Percentiles rank a stretch among this genome's conserved stretches.
Evolutionary conservation across 2,113 vertebrate species (phyloP).

Genomic region (Phalacrocorax aristotelis): DNA sequence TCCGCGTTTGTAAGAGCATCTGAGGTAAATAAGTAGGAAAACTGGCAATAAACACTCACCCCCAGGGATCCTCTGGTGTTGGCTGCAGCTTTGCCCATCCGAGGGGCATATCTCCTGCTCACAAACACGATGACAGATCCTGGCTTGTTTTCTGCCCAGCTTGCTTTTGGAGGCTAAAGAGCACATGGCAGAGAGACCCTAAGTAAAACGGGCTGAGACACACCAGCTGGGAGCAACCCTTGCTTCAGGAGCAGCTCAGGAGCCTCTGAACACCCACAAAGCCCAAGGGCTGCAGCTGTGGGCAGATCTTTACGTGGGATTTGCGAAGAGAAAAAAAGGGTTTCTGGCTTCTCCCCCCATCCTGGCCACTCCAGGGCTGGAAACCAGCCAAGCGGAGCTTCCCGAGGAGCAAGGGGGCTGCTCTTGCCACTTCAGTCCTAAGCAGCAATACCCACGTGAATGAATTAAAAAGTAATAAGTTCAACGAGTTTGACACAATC

Average conservation of each 20-base stretch:
- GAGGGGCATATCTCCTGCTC: background rate
- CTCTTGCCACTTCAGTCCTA: background rate
- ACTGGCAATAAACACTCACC: background rate
- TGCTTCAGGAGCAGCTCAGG: background rate
- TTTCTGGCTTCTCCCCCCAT: background rate
- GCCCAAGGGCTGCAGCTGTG: too few species aligned
- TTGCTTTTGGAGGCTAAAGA: background rate
- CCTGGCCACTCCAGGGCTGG: background rate
- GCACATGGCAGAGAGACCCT: fast-evolving
- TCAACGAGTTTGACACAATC: background rate
- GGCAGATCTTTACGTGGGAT: background rate
- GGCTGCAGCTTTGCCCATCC: fast-evolving
- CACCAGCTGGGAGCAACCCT: background rate
- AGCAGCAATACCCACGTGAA: fast-evolving
- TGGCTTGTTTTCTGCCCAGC: background rate
- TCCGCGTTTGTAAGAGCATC: background rate
- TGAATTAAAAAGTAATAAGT: conserved; percentile 12
- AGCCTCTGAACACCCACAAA: background rate
- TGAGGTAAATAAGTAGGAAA: background rate
- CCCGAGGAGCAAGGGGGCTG: background rate
- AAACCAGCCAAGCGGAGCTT: background rate
- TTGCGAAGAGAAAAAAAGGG: background rate
- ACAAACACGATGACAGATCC: background rate
- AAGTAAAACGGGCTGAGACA: background rate
- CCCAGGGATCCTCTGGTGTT: background rate